Evolutionary conservation across 2,113 vertebrate species (phyloP).

Genomic region (Mormyrus iriodes): DNA sequence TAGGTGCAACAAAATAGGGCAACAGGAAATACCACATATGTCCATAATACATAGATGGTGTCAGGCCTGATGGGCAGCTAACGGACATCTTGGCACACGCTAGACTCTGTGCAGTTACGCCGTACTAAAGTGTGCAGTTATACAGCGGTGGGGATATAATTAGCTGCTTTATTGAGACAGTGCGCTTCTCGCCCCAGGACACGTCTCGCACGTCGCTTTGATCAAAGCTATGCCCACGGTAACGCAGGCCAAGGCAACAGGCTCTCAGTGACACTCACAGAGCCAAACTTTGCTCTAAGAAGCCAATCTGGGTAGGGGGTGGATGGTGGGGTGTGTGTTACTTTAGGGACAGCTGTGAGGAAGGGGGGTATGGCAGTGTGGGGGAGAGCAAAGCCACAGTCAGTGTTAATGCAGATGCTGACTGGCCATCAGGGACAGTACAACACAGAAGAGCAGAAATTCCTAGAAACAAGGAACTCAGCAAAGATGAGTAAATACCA

Average conservation of each 20-base stretch:
- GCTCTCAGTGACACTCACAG: slow-evolving; percentile 52
- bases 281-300: slow-evolving; percentile 46
- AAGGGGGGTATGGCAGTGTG: slow-evolving; percentile 37
- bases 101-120: slow-evolving; percentile 44
- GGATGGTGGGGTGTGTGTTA: neutral
- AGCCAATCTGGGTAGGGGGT: slow-evolving; percentile 9
- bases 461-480: neutral
- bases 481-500: neutral
- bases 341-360: slow-evolving; percentile 20
- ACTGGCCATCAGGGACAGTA: neutral
- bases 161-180: slow-evolving; percentile 54
- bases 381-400: slow-evolving; percentile 15
- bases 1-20: neutral
- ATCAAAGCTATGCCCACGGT: slow-evolving; percentile 70
- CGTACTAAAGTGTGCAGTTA: slow-evolving; percentile 58
- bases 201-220: slow-evolving; percentile 62
- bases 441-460: neutral
- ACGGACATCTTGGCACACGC: neutral
- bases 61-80: slow-evolving; percentile 39
- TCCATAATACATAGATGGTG: neutral
- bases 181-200: slow-evolving; percentile 58
- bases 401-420: neutral
- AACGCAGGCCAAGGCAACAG: slow-evolving; percentile 62
- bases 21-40: neutral
- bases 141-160: slow-evolving; percentile 60